Conservation (phyloP, 2,888 invertebrate species). For the Thymelicus sylvestris region DNA sequence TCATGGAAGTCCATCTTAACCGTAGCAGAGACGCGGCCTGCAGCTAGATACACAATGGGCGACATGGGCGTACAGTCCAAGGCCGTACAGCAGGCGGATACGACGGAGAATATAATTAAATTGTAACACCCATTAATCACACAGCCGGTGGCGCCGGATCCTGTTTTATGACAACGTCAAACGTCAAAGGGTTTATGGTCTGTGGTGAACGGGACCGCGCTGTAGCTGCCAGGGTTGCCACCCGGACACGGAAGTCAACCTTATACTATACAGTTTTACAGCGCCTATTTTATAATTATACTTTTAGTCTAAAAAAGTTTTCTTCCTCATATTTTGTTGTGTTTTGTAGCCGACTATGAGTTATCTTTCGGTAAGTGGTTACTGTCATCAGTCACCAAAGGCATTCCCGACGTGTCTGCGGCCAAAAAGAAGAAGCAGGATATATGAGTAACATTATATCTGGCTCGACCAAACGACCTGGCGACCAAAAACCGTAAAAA, state of each 20-base stretch:
- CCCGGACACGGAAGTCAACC: neutral
- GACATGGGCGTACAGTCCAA: neutral
- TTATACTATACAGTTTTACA: neutral
- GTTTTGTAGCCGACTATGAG: too few relatives aligned
- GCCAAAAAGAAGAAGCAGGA: too few relatives aligned
- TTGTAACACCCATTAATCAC: slow-evolving; percentile 19
- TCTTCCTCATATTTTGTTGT: too few relatives aligned
- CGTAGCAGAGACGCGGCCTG: neutral
- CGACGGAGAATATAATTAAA: slow-evolving; percentile 5
- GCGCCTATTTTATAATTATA: too few relatives aligned
- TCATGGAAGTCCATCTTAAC: neutral
- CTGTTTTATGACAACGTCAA: slow-evolving; percentile 31
- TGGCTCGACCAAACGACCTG: too few relatives aligned
- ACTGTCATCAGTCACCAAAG: too few relatives aligned
- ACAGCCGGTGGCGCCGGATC: slow-evolving; percentile 17
- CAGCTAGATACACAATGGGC: neutral
- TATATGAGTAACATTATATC: too few relatives aligned
- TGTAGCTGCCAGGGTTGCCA: neutral
- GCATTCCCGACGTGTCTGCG: too few relatives aligned
- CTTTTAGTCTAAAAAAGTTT: too few relatives aligned
- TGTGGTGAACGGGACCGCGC: slow-evolving; percentile 8
- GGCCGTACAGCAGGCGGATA: slow-evolving; percentile 3
- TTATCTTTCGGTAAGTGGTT: too few relatives aligned
- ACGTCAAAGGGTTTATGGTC: slow-evolving; percentile 7
- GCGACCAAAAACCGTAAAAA: too few relatives aligned